Percentiles rank a stretch among this genome's conserved stretches.
phyloP scores from a whole-genome alignment of 2,113 vertebrate species.

The Brachyhypopomus occidentalis region DNA sequence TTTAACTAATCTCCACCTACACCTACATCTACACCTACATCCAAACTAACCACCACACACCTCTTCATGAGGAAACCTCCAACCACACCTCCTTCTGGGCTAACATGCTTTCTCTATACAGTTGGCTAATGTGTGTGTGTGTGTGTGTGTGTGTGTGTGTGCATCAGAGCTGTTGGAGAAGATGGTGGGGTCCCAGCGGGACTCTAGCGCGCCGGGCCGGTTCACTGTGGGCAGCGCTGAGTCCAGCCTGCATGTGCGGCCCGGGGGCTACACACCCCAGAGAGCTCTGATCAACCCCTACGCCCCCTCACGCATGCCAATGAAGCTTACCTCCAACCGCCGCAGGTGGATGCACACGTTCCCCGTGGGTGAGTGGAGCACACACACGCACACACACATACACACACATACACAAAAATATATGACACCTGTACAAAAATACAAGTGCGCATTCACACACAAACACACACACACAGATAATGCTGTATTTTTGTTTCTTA shows the following conservation, averaged over 20 bases:
- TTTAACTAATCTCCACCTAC: too few species aligned
- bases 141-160: conserved; percentile 15
- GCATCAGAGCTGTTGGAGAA: conserved; percentile 82
- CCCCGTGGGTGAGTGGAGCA: conserved; percentile 82
- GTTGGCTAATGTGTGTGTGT: neutral
- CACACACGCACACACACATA: neutral
- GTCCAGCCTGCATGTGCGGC: conserved; percentile 88
- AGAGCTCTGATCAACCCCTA: conserved; percentile 96
- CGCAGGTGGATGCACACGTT: conserved; percentile 99
- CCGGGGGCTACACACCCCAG: conserved; percentile 86
- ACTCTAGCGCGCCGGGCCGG: conserved; percentile 90
- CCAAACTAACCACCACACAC: too few species aligned
- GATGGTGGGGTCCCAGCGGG: conserved; percentile 87
- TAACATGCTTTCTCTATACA: neutral
- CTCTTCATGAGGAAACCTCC: too few species aligned
- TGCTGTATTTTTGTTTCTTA: neutral
- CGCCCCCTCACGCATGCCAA: conserved; percentile 95
- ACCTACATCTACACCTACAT: too few species aligned
- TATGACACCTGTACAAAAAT: too few species aligned
- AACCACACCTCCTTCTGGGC: too few species aligned
- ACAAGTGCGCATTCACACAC: too few species aligned
- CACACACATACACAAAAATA: neutral
- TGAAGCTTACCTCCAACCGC: conserved; percentile 96
- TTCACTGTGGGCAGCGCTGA: conserved; percentile 96
- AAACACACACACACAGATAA: too few species aligned